Evolutionary conservation across 1,140 invertebrate genomes (phyloP), one percentile per base, ranked within the genome.

Genomic region (Cepaea nemoralis): DNA sequence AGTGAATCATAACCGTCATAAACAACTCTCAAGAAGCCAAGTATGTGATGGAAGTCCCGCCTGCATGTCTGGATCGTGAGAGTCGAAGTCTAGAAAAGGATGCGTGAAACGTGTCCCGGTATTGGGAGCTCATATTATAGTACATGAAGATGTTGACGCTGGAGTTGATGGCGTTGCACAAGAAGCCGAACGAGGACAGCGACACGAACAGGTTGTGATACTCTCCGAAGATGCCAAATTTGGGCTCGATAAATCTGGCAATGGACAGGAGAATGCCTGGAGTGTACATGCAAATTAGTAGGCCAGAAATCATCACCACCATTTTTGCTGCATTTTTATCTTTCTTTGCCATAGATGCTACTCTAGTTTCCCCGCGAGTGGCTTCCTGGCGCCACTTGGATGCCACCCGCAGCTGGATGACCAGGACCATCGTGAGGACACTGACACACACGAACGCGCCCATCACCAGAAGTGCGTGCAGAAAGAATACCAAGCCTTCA

Each of bases 101-200:
- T n/a, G n/a, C n/a, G n/a, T n/a, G n/a, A n/a, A 77, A 77, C 3
- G 39, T 45, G 27, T 45, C 33, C 14, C 37, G 2, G 33, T 77
- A 77, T 31, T 63, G 63, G 50, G 75, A 77, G 37, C 75, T 77
- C 50, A 77, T 59, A 16, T 37, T 63, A 55, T 63, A 66, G 59
- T 59, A 77, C 14, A 77, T 40, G 33, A 77, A 77, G n/a, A 77
- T 77, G 75, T 77, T 77, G 31, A 77, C 75, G 59, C 50, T 77
- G 6, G 75, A 77, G 35, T 66, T 77, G 33, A 63, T 77, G 22
- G 75, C 27, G 27, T 77, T 50, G 14, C 10, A 63, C 5, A 77
- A 5, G 33, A 63, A 77, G 5, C 50, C 75, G 27, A 77, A 77
- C 14, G 75, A 77, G 50, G 50, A 77, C 31, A 42, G 1, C 8